Conservation (phyloP, 2,797 vertebrate genomes). For the Tiaroga cobitis region DNA sequence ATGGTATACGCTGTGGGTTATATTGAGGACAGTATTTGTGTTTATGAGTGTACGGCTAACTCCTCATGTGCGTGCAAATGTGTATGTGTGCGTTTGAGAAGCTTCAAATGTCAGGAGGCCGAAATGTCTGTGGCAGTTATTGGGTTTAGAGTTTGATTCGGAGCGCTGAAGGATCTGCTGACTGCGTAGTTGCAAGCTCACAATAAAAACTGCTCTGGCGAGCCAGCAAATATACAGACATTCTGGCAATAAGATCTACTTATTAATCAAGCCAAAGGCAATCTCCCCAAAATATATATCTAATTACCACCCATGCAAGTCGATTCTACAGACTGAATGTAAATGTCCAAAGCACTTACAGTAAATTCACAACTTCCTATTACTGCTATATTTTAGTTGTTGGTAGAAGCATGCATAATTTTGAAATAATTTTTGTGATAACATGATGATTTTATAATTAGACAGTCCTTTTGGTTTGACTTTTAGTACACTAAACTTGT, state of each 20-base stretch:
- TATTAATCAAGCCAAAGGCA: neutral
- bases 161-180: slow-evolving; percentile 67
- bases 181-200: slow-evolving; percentile 62
- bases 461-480: neutral
- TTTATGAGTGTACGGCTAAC: slow-evolving; percentile 8
- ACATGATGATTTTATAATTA: neutral
- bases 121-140: slow-evolving; percentile 67
- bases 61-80: neutral
- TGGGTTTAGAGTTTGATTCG: slow-evolving; percentile 66
- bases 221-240: slow-evolving; percentile 10
- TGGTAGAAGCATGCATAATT: neutral
- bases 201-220: slow-evolving; percentile 39
- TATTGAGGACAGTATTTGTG: slow-evolving; percentile 15
- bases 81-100: slow-evolving; percentile 33
- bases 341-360: neutral
- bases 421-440: too few relatives aligned
- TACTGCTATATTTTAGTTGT: neutral
- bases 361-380: neutral
- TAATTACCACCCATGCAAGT: neutral
- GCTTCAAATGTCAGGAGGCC: slow-evolving; percentile 39
- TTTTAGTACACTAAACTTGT: neutral
- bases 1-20: slow-evolving; percentile 23
- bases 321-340: neutral
- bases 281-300: neutral
- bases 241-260: neutral